Evolutionary conservation across 2,113 vertebrate genomes (phyloP), one percentile per base, ranked within the genome.

Genomic region (Ranitomeya variabilis): DNA sequence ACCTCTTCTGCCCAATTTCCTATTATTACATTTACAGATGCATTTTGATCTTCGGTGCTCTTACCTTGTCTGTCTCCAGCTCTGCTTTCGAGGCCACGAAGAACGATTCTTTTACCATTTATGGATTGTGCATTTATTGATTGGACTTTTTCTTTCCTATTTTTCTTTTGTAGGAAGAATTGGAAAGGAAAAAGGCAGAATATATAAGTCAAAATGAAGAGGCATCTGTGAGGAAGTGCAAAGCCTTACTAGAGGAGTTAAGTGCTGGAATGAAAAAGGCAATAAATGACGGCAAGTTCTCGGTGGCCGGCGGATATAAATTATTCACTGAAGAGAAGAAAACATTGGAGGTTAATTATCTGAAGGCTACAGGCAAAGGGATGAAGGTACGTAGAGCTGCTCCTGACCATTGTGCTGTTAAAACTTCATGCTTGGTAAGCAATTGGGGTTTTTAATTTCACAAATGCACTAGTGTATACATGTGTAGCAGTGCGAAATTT

Each of bases 291-390:
- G 69, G 55, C 16, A n/a, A 60, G n/a, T 89, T 83, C 54, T 31
- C 19, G 3, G 71, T 51, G 21, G 21, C 87, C 0, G 80, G 87
- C 6, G 87, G 87, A 8, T 73, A 89, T 54, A 80, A 55, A 15
- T 18, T 37, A 2, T 89, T 74, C 51, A 8, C 31, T 4, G 19
- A 60, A 16, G 87, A 89, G 69, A 74, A 76, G 37, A 18, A 89
- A 19, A n/a, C 14, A 45, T 8, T 89, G 57, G 9, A 76, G 18
- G n/a, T 31, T 8, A 7, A 54, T 12, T 89, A 84, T 74, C n/a
- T 60, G 19, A 54, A 69, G 1, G 26, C 55, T 12, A 54, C 80
- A n/a, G 54, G 57, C 14, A 89, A 89, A 59, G 87, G 87, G 37
- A 62, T 84, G 11, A 83, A 84, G 87, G 87, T 89, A 57, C 8